Base-by-base conservation (phyloP, 2,797 vertebrate species). In the Poecilia picta region DNA sequence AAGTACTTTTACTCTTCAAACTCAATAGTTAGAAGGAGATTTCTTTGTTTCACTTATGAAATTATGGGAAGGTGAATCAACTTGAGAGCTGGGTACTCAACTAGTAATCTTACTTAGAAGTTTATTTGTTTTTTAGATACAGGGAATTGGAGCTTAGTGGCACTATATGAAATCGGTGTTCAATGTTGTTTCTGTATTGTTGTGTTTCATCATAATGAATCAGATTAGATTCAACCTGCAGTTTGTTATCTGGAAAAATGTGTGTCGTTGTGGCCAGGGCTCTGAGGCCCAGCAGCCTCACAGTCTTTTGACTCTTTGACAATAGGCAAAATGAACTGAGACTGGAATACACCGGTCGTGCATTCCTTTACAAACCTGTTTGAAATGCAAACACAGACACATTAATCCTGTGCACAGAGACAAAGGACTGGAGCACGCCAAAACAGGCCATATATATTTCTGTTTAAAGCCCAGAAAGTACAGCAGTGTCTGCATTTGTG, bases 281-380 rank as follows among this genome's bases (percentile, higher is more conserved):
- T 78, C 28, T 20, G 84, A 89, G 90, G 89, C 91, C 86, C 86
- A 41, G 41, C 43, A 66, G 80, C 86, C 87, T 86, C 80, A 62
- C 78, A 77, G 91, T 89, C 88, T 92, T 92, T 93, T 93, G 85
- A 92, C 85, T 90, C 55, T 28, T 78, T 94, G 88, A 93, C 91
- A 94, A 93, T 90, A 88, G 81, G 15, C 59, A 89, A 89, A 94
- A 90, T 91, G 89, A 94, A 89, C 89, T 81, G 81, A 94, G 89
- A 91, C 92, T 73, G 91, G 94, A 94, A 95, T 92, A 94, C 91
- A 90, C 92, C 90, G 83, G 93, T 90, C 77, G 82, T 84, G 83
- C 94, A 95, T 94, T 94, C 92, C 93, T 93, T 82, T 92, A 90
- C 89, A 93, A 95, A 95, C 94, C 92, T 88, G 92, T 92, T 93